Percentiles rank a stretch among this genome's conserved stretches.
These are phyloP conservation scores for Buteo buteo DNA, from an alignment of 2,113 vertebrate species.

Conservation along the genomic window DNA sequence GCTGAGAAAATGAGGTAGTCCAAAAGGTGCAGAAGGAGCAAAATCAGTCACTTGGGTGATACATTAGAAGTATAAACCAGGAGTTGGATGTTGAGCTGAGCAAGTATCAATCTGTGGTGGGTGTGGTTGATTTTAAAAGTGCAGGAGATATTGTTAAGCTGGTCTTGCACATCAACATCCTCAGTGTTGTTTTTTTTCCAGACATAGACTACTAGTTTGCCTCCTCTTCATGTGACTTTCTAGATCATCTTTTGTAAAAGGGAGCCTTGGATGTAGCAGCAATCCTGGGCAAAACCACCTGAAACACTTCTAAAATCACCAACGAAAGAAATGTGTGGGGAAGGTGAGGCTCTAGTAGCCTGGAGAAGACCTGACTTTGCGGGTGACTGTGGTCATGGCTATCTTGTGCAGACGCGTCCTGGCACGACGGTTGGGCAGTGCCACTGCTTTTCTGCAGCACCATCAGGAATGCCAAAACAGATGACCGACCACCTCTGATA, in stretches of 20 bases:
- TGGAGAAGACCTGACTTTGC: not conserved
- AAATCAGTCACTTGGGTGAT: not conserved
- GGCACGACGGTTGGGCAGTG: not conserved
- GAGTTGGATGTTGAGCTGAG: not conserved
- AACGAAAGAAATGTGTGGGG: not conserved
- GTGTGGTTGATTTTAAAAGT: not conserved
- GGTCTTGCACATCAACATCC: not conserved
- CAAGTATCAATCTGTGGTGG: not conserved
- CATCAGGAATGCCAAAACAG: not conserved
- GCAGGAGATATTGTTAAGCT: not conserved
- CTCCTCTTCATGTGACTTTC: not conserved
- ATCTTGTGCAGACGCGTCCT: not conserved
- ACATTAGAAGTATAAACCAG: not conserved
- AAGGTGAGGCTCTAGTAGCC: not conserved
- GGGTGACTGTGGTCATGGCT: not conserved
- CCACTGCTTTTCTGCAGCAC: not conserved
- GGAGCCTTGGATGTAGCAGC: not conserved
- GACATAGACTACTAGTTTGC: not conserved
- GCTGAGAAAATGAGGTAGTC: slow-evolving; percentile 19
- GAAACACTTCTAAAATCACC: not conserved
- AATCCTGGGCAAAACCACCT: not conserved
- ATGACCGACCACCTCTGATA: not conserved
- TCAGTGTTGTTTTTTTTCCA: not conserved
- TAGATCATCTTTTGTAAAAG: not conserved
- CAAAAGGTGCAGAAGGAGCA: slow-evolving; percentile 4